A percentile compares a stretch with the other conserved stretches of the same genome.
These are phyloP conservation scores for Echinometra lucunter DNA, from an alignment of 53 echinoderm and acorn worm genomes.

Conservation along the genomic window DNA sequence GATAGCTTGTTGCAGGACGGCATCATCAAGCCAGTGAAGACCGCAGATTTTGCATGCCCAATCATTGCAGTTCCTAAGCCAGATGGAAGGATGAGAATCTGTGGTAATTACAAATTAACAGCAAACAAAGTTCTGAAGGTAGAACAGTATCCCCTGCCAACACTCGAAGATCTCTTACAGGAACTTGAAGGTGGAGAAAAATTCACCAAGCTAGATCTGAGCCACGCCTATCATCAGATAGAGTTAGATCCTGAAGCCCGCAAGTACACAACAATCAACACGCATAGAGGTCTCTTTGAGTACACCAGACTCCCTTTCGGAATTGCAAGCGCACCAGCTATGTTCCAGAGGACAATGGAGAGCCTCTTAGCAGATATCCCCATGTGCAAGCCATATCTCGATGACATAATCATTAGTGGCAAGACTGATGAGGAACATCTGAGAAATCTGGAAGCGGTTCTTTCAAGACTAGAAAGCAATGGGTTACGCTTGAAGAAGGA, in stretches of 20 bases:
- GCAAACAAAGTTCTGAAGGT: slow-evolving; percentile 70
- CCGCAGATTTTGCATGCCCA: slow-evolving; percentile 76
- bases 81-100: slow-evolving; percentile 57
- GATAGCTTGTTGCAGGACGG: slow-evolving; percentile 69
- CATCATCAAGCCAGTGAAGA: slow-evolving; percentile 71
- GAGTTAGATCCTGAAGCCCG: slow-evolving; percentile 70
- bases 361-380: slow-evolving; percentile 68
- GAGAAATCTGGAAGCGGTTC: slow-evolving; percentile 40
- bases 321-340: slow-evolving; percentile 74
- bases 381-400: slow-evolving; percentile 77
- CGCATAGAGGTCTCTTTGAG: slow-evolving; percentile 77
- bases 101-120: slow-evolving; percentile 80
- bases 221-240: slow-evolving; percentile 79
- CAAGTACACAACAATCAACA: slow-evolving; percentile 74
- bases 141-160: slow-evolving; percentile 76
- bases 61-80: slow-evolving; percentile 73
- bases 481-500: slow-evolving; percentile 60
- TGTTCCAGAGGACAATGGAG: slow-evolving; percentile 81
- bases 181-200: slow-evolving; percentile 74
- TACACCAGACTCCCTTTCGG: slow-evolving; percentile 77
- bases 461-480: slow-evolving; percentile 11
- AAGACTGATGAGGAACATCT: slow-evolving; percentile 73
- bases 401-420: slow-evolving; percentile 85
- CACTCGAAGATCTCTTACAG: slow-evolving; percentile 73
- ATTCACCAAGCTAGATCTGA: slow-evolving; percentile 74